phyloP scores from a whole-genome alignment of 2,113 vertebrate genomes.

The Aptenodytes forsteri region DNA sequence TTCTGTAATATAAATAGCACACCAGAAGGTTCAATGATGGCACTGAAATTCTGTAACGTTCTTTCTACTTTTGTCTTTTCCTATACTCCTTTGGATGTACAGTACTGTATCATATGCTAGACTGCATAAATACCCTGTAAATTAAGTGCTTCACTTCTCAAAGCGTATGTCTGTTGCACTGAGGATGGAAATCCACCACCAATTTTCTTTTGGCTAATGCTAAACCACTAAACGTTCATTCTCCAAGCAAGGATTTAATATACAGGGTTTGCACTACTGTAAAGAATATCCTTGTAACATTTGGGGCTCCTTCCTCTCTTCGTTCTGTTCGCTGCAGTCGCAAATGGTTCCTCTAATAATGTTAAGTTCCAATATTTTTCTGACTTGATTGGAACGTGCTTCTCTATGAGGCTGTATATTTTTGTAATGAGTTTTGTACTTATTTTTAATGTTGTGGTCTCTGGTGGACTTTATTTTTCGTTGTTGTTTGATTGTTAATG shows the following conservation, averaged over 20 bases:
- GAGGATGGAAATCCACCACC: conserved; percentile 78
- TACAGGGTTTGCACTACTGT: conserved; percentile 76
- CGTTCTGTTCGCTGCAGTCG: conserved; percentile 73
- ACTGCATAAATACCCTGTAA: conserved; percentile 79
- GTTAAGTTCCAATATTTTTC: conserved; percentile 87
- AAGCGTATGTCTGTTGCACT: conserved; percentile 82
- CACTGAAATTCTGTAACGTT: conserved; percentile 77
- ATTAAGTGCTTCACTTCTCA: conserved; percentile 76
- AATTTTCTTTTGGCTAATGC: conserved; percentile 77
- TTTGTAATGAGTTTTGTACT: conserved; percentile 93
- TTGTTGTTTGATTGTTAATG: conserved; percentile 87
- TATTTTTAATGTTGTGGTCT: conserved; percentile 86
- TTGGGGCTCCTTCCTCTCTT: conserved; percentile 74
- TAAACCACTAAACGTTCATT: conserved; percentile 64
- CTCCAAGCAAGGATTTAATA: conserved; percentile 72
- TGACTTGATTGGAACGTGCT: conserved; percentile 83
- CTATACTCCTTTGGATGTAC: conserved; percentile 79
- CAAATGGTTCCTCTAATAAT: conserved; percentile 77
- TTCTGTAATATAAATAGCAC: conserved; percentile 69
- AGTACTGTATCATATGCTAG: conserved; percentile 78
- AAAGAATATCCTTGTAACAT: conserved; percentile 73
- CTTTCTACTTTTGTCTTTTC: conserved; percentile 81
- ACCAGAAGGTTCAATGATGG: conserved; percentile 60
- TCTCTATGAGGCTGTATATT: conserved; percentile 96
- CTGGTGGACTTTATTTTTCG: conserved; percentile 82